A percentile compares a stretch with the other conserved stretches of the same genome.
Conservation (phyloP, 2,797 vertebrate species). For the Gorsachius magnificus region DNA sequence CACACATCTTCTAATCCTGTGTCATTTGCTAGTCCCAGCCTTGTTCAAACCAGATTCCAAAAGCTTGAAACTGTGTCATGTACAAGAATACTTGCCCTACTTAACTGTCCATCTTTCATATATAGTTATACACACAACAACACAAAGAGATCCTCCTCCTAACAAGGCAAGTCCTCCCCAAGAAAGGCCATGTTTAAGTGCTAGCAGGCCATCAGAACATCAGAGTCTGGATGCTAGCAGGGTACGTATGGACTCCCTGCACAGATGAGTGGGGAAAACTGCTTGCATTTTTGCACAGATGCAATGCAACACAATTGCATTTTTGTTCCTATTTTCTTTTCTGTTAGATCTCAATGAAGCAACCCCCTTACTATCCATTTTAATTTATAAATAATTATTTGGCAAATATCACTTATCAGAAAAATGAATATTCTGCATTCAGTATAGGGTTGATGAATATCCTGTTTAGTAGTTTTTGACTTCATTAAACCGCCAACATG, state of each 20-base stretch:
- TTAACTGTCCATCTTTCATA: not conserved
- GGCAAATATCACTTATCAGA: not conserved
- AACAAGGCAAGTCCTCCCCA: not conserved
- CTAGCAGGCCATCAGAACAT: not conserved
- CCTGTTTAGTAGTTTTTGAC: not conserved
- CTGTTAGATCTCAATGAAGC: not conserved
- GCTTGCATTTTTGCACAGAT: not conserved
- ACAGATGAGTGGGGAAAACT: accelerated
- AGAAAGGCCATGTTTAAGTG: not conserved
- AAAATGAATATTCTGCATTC: not conserved
- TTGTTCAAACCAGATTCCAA: not conserved
- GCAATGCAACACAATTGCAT: not conserved
- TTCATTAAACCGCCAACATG: not conserved
- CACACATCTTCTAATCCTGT: not conserved
- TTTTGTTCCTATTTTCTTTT: not conserved
- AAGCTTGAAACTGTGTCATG: accelerated
- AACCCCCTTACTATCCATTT: not conserved
- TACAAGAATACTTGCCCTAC: not conserved
- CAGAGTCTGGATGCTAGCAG: not conserved
- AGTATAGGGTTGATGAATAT: not conserved
- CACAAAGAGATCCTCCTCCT: not conserved
- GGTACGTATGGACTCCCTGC: not conserved
- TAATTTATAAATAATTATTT: not conserved
- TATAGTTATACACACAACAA: not conserved
- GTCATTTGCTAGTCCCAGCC: not conserved